Conservation (phyloP, 2,888 invertebrate species). For the Parasteatoda lunata region DNA sequence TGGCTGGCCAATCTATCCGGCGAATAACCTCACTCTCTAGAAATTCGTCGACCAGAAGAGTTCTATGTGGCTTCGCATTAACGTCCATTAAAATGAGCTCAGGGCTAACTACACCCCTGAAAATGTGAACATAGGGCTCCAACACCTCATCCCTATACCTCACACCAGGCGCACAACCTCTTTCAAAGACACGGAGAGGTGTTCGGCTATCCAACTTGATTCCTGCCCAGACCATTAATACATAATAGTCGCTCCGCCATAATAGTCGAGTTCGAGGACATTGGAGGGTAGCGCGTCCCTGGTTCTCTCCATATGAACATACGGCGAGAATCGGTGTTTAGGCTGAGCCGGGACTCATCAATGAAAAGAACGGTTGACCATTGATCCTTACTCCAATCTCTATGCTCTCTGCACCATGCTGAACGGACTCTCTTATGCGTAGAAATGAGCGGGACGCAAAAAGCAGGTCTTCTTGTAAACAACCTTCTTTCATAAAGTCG, state of each 20-base stretch:
- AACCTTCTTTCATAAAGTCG: not conserved
- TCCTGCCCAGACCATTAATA: not conserved
- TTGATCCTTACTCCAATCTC: not conserved
- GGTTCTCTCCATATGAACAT: not conserved
- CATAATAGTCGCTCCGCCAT: not conserved
- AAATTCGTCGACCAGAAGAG: not conserved
- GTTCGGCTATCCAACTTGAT: not conserved
- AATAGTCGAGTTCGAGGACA: not conserved
- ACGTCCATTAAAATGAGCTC: not conserved
- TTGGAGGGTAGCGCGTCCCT: not conserved
- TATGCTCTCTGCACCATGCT: not conserved
- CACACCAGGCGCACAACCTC: not conserved
- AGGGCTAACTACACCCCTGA: not conserved
- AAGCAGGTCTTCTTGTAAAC: not conserved
- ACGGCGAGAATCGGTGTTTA: not conserved
- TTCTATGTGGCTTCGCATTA: not conserved
- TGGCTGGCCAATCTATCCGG: not conserved
- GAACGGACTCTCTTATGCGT: not conserved
- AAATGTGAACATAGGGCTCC: not conserved
- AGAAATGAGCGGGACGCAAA: not conserved
- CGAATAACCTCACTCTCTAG: not conserved
- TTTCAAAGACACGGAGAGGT: not conserved
- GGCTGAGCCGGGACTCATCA: not conserved
- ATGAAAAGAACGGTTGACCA: not conserved
- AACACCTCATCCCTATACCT: not conserved